Evolutionary conservation across 1,140 invertebrate species (phyloP), one percentile per base, ranked within the genome.

Genomic region (Chrysoperla carnea): DNA sequence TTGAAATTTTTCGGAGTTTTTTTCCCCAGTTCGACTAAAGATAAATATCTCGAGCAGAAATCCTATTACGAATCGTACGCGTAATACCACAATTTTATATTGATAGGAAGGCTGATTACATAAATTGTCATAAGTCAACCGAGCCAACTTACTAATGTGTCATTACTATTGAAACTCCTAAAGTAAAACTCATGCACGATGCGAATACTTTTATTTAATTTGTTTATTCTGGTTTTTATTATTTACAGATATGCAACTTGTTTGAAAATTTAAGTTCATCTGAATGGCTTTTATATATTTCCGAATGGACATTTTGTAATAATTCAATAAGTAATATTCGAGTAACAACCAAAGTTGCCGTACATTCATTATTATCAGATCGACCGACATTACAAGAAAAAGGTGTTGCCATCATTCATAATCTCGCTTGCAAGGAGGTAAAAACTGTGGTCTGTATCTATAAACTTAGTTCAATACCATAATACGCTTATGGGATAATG

Each of bases 361-460:
- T 92, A 2, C 86, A 92, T 57, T 78, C 81, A 44, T 61, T 88
- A 37, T 70, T 93, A 1, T 78, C 82, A 8, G 81, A 84, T 43
- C 72, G 72, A 13, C 58, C 68, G 8, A 70, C 70, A 39, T 63
- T 91, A 44, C 81, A 86, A 59, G 78, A 85, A 37, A 67, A 76
- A 46, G 90, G 89, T 37, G 74, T 82, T 5, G 85, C 86, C 44
- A 78, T 94, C 40, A 78, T 93, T 44, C 82, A 90, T 63, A 94
- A 94, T 61, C 69, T 93, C 43, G 84, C 85, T 50, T 82, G 83
- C 70, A 93, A 92, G 80, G 89, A 94, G 78, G 88, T 88, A 74
- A 91, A 91, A 79, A 86, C 85, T 64, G 86, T 90, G 82, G 87
- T 89, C 78, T 73, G 84, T 82, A 83, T 81, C 70, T 56, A 48